A percentile compares a stretch with the other conserved stretches of the same genome.
These are phyloP conservation scores for Drosophila picticornis DNA, from an alignment of 2,888 invertebrate species.

Conservation along the genomic window DNA sequence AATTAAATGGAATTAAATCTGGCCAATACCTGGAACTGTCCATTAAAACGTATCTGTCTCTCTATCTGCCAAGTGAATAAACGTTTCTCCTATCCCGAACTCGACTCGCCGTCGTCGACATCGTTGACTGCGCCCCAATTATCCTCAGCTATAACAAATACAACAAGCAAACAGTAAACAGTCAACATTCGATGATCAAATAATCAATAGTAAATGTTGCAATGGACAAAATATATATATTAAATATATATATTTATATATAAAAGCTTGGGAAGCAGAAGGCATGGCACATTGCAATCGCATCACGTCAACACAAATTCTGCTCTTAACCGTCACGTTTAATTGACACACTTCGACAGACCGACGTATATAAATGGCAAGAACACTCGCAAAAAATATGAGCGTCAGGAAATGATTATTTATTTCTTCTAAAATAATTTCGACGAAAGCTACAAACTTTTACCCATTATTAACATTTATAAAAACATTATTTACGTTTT, in stretches of 20 bases:
- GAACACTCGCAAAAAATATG: neutral
- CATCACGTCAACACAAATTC: slow-evolving; percentile 47
- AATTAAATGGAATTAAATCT: slow-evolving; percentile 74
- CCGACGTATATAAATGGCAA: slow-evolving; percentile 52
- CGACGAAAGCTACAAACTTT: no score
- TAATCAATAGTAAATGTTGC: slow-evolving; percentile 33
- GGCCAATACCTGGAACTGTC: slow-evolving; percentile 38
- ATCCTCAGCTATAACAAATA: slow-evolving; percentile 19
- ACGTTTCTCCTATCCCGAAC: neutral
- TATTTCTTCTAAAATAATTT: neutral
- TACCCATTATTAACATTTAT: neutral
- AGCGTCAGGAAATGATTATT: neutral
- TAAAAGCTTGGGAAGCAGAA: neutral
- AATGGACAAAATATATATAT: neutral
- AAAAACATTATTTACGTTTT: neutral
- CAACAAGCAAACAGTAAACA: slow-evolving; percentile 15
- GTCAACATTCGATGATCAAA: slow-evolving; percentile 13
- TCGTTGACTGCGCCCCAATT: slow-evolving; percentile 39
- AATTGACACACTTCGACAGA: slow-evolving; percentile 55
- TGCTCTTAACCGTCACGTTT: slow-evolving; percentile 53
- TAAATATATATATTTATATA: neutral
- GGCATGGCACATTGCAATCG: slow-evolving; percentile 34
- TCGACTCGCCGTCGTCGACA: neutral
- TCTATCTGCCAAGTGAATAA: slow-evolving; percentile 12
- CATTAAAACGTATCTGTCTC: slow-evolving; percentile 23